Evolutionary conservation across 1,140 invertebrate genomes (phyloP), one percentile per base, ranked within the genome.

Genomic region (Conus ventricosus): DNA sequence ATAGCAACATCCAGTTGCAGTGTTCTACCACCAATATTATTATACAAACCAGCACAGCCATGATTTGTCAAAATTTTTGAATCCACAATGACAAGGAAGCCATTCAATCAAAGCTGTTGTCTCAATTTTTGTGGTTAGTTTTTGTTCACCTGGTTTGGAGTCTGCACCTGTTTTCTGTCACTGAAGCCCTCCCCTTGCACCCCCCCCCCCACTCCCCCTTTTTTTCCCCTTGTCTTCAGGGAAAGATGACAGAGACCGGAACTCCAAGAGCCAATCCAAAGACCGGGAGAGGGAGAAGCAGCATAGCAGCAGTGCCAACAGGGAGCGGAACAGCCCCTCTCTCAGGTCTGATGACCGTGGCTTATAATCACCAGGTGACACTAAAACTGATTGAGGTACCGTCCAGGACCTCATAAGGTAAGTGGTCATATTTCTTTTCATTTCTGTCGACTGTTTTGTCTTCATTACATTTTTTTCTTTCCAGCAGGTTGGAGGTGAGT

Each of bases 221-320:
- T 80, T 78, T n/a, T 80, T 20, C 51, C 8, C 23, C 51, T 8
- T 51, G 0, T 6, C 51, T 27, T 27, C 23, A 5, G 71, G 54
- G 54, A 80, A 57, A 54, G 82, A 63, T 23, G 82, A 63, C 90
- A 55, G 91, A 91, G 80, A 91, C 90, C 5, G 54, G 91, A 23
- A 90, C 91, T 67, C 90, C 88, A 92, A 90, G 90, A 93, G 84
- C 91, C 91, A 76, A 90, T 91, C 81, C 89, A 91, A 80, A 87
- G 89, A 84, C 89, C 90, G 90, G 91, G 92, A 54, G 63, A 86
- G 25, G 86, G 91, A 88, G 91, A 92, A 87, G 91, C 88, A 57
- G 90, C 89, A 88, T 17, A 75, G 67, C 71, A 11, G 25, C 55
- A 84, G 55, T 67, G 63, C 17, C 23, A 25, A 54, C 53, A 67